phyloP scores from a whole-genome alignment of 2,113 vertebrate genomes.

The Pteruthius melanotis region DNA sequence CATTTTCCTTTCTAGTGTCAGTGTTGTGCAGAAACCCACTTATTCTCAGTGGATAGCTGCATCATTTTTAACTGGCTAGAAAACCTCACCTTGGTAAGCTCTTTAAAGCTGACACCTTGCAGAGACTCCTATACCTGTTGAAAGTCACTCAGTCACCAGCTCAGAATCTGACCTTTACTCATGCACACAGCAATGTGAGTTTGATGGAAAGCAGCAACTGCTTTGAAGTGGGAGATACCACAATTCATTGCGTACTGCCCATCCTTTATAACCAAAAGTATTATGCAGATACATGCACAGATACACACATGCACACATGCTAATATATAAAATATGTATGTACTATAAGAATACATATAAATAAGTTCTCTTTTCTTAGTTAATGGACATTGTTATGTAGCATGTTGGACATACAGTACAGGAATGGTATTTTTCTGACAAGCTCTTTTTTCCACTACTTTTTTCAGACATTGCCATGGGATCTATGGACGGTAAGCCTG shows the following conservation, averaged over 20 bases:
- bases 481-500: constrained; percentile 91
- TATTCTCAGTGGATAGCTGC: neutral
- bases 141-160: neutral
- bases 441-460: neutral
- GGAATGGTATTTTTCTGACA: constrained; percentile 21
- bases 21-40: neutral
- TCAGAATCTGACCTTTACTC: neutral
- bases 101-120: neutral
- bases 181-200: neutral
- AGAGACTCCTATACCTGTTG: neutral
- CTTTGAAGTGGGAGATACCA: neutral
- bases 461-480: constrained; percentile 92
- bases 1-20: neutral
- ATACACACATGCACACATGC: fast-evolving
- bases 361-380: neutral
- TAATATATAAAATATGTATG: neutral
- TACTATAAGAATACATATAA: neutral
- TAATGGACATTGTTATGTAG: neutral
- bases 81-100: neutral
- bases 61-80: neutral
- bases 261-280: neutral
- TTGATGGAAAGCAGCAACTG: neutral
- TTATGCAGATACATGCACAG: neutral
- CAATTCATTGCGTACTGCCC: neutral
- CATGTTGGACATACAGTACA: neutral